Evolutionary conservation across 2,888 invertebrate genomes (phyloP).

Genomic region (Nephrotoma appendiculata): DNA sequence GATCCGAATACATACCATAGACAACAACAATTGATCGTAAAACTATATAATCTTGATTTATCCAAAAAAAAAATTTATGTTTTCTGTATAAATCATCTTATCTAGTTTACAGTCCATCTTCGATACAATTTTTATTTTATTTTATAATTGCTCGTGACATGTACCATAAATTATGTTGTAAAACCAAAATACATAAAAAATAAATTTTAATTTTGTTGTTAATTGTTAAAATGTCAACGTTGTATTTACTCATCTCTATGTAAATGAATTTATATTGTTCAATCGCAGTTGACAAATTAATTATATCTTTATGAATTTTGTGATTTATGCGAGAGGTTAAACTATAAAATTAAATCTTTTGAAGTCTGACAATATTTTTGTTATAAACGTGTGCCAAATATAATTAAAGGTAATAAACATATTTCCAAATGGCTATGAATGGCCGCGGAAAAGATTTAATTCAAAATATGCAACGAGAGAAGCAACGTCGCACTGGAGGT

Average conservation of each 20-base stretch:
- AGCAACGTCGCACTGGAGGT: no score
- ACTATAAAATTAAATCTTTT: no score
- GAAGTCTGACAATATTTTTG: no score
- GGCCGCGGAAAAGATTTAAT: no score
- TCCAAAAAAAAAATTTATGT: neutral
- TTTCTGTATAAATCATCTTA: neutral
- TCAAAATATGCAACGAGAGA: no score
- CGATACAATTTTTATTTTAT: neutral
- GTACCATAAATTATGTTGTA: neutral
- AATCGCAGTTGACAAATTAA: neutral
- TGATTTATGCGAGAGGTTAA: neutral
- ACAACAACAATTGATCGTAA: neutral
- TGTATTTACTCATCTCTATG: neutral
- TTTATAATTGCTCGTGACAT: neutral
- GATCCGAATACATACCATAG: no score
- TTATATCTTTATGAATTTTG: neutral
- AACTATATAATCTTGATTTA: neutral
- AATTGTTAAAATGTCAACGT: neutral
- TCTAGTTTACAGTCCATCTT: neutral
- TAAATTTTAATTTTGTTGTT: neutral
- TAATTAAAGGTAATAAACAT: no score
- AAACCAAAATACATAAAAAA: neutral
- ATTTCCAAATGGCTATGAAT: no score
- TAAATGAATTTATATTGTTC: neutral
- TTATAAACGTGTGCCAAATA: no score